phyloP scores from a whole-genome alignment of 2,113 vertebrate species.

The Lota lota region DNA sequence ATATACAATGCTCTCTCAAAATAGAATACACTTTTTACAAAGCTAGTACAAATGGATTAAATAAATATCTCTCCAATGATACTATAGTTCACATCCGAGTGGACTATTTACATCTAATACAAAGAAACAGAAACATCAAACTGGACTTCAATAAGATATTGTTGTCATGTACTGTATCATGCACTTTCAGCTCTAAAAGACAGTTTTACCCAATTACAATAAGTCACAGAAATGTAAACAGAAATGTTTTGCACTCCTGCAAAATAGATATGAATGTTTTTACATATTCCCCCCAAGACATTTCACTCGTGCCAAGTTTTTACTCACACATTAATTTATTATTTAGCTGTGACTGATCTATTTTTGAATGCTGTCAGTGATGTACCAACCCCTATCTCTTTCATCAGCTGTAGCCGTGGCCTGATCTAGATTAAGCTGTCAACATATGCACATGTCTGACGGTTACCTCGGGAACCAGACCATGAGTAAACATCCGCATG shows the following conservation, averaged over 20 bases:
- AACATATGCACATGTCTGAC: neutral
- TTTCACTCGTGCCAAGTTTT: slow-evolving; percentile 10
- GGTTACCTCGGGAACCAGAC: slow-evolving; percentile 3
- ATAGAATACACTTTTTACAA: slow-evolving; percentile 73
- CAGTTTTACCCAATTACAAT: slow-evolving; percentile 28
- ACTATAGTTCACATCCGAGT: slow-evolving; percentile 48
- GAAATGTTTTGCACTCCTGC: slow-evolving; percentile 28
- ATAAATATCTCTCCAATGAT: slow-evolving; percentile 53
- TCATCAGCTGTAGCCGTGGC: slow-evolving; percentile 4
- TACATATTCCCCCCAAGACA: neutral
- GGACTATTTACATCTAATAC: slow-evolving; percentile 63
- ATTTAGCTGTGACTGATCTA: neutral
- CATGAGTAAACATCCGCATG: slow-evolving; percentile 10
- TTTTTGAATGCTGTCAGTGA: neutral
- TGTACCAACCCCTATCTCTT: neutral
- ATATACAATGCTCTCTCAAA: slow-evolving; percentile 70
- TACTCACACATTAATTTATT: slow-evolving; percentile 31
- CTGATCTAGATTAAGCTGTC: slow-evolving; percentile 1
- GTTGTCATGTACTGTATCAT: slow-evolving; percentile 57
- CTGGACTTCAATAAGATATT: slow-evolving; percentile 46
- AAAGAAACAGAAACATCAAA: slow-evolving; percentile 36
- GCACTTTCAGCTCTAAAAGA: slow-evolving; percentile 40
- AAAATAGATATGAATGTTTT: slow-evolving; percentile 7
- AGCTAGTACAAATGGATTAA: slow-evolving; percentile 70
- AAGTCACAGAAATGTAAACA: slow-evolving; percentile 44